Base-by-base conservation (phyloP, 2,888 invertebrate species). In the Sinopyrophorus schimmeli region DNA sequence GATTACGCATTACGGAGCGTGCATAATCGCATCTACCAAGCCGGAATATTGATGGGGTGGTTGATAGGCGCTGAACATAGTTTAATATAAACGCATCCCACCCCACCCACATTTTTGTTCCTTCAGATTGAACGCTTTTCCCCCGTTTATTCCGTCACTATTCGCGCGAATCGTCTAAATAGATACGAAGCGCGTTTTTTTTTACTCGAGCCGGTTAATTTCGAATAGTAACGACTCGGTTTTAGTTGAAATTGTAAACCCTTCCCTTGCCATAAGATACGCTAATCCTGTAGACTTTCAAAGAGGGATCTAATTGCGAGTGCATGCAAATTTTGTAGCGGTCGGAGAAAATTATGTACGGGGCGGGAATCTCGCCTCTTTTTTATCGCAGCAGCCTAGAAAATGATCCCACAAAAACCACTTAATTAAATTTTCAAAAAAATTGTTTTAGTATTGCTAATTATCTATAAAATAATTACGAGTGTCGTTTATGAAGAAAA, bases 21-120 rank as follows among this genome's bases (percentile, higher is more conserved):
- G 55, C 56, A 56, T 59, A 60, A 60, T 59, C 57, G 56, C 55
- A 43, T 57, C 46, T 48, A 59, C 54, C 60, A 56, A 55, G 41
- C 52, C 47, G 37, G 49, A 47, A 54, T 59, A 56, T 61, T 55
- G 58, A 55, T 59, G 56, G 54, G 55, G 53, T 55, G 50, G 32
- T 35, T 42, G 49, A 57, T 53, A 49, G 31, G 31, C 31, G 28
- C 21, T 40, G 31, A 31, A 40, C 31, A 40, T 31, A 28, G 31
- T 40, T 30, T 40, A 40, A 40, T 40, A 40, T 40, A 30, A 20
- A n/a, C 18, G 30, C 30, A 18, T 11, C 40, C 28, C 21, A n/a
- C n/a, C n/a, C n/a, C n/a, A n/a, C n/a, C n/a, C n/a, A n/a, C n/a
- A n/a, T n/a, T n/a, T n/a, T n/a, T n/a, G n/a, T n/a, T 34, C 23